phyloP scores from a whole-genome alignment of 2,888 invertebrate species.

The Calliopum simillimum region DNA sequence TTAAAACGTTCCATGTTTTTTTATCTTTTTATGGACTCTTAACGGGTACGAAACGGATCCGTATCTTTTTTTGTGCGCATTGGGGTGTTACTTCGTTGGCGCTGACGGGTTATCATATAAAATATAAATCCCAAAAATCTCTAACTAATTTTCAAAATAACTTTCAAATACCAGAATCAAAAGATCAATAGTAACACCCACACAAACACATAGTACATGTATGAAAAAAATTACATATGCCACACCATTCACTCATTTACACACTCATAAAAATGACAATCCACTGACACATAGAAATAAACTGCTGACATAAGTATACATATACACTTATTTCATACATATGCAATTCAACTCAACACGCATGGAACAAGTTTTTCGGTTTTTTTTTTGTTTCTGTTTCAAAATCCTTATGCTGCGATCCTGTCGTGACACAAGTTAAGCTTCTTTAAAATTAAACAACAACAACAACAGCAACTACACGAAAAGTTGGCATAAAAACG shows the following conservation, averaged over 20 bases:
- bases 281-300: slow-evolving; percentile 6
- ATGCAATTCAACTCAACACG: background rate
- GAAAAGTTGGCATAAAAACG: background rate
- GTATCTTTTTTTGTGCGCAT: too few relatives aligned
- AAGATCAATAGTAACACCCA: too few relatives aligned
- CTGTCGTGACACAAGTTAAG: slow-evolving; percentile 33
- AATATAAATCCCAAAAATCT: too few relatives aligned
- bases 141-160: too few relatives aligned
- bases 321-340: background rate
- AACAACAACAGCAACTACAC: slow-evolving; percentile 10
- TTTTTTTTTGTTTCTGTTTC: background rate
- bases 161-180: too few relatives aligned
- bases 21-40: too few relatives aligned
- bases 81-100: too few relatives aligned
- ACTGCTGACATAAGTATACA: background rate
- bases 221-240: too few relatives aligned
- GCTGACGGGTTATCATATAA: too few relatives aligned
- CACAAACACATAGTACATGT: too few relatives aligned
- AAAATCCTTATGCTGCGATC: slow-evolving; percentile 23
- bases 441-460: slow-evolving; percentile 24
- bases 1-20: too few relatives aligned
- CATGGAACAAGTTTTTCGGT: background rate
- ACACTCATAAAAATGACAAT: slow-evolving; percentile 12
- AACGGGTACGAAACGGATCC: too few relatives aligned
- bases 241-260: background rate